Conservation (phyloP, 2,113 vertebrate genomes). For the Narcine bancroftii region DNA sequence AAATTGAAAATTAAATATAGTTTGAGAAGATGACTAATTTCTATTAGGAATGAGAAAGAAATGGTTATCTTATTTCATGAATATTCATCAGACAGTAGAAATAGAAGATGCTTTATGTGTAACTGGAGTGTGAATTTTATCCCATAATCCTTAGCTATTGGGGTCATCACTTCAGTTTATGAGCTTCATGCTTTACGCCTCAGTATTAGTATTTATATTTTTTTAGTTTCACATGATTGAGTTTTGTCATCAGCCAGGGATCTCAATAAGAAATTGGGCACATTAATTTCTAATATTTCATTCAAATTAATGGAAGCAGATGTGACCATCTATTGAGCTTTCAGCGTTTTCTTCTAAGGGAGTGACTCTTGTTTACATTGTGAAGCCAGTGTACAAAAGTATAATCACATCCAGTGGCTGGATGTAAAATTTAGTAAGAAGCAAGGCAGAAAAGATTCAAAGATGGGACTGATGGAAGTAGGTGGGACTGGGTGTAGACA, state of each 20-base stretch:
- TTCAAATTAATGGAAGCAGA: background rate
- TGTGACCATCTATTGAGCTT: background rate
- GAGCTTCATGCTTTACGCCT: background rate
- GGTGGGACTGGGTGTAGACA: background rate
- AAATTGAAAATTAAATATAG: constrained; percentile 4
- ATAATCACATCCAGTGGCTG: background rate
- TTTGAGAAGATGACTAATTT: constrained; percentile 22
- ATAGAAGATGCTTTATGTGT: constrained; percentile 11
- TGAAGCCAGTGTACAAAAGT: background rate
- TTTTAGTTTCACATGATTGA: background rate
- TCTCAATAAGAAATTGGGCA: background rate
- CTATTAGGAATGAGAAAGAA: background rate
- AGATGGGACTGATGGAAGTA: background rate
- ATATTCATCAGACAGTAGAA: background rate
- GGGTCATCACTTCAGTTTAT: background rate
- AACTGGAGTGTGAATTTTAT: constrained; percentile 12
- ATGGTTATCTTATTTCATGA: background rate
- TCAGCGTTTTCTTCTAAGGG: background rate
- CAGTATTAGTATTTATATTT: background rate
- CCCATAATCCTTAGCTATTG: background rate
- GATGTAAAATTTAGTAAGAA: background rate
- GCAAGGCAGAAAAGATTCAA: background rate
- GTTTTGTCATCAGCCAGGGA: background rate
- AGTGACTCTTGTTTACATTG: background rate
- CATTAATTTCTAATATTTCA: background rate